phyloP scores from a whole-genome alignment of 2,113 vertebrate genomes.

The Cynoglossus semilaevis region DNA sequence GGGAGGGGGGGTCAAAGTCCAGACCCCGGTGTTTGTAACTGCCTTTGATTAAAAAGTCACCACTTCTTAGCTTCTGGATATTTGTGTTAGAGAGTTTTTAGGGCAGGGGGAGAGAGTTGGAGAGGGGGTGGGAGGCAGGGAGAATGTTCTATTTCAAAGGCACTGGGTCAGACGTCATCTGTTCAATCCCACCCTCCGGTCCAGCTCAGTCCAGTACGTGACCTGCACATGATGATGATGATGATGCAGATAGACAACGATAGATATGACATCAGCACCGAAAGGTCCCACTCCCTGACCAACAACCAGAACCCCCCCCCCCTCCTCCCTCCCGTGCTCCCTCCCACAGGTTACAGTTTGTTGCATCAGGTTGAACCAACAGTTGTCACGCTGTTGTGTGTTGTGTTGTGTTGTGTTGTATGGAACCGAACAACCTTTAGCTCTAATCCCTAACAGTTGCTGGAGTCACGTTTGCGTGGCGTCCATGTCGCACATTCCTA shows the following conservation, averaged over 20 bases:
- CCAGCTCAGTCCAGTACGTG: conserved; percentile 35
- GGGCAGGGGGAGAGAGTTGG: background rate
- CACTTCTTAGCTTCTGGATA: conserved; percentile 18
- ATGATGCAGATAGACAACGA: conserved; percentile 36
- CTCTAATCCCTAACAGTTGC: background rate
- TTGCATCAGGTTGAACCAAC: conserved; percentile 26
- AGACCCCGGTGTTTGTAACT: conserved; percentile 16
- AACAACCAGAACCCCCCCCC: conserved; percentile 4
- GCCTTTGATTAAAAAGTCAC: conserved; percentile 55
- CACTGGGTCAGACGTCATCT: conserved; percentile 20
- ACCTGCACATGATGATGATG: conserved; percentile 12
- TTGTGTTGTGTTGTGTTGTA: conserved; percentile 1
- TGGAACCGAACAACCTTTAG: conserved; percentile 10
- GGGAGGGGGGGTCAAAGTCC: conserved; percentile 31
- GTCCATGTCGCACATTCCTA: too few species aligned
- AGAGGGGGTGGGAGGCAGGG: too few species aligned
- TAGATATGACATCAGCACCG: conserved; percentile 23
- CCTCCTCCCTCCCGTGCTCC: conserved; percentile 1
- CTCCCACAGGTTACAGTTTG: conserved; percentile 11
- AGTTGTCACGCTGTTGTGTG: background rate
- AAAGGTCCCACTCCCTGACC: conserved; percentile 3
- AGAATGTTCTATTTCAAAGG: conserved; percentile 48
- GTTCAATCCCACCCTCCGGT: conserved; percentile 34
- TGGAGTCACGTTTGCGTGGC: background rate
- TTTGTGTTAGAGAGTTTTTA: conserved; percentile 23